Conservation (phyloP, 2,113 vertebrate genomes). For the Oenanthe oenanthe region DNA sequence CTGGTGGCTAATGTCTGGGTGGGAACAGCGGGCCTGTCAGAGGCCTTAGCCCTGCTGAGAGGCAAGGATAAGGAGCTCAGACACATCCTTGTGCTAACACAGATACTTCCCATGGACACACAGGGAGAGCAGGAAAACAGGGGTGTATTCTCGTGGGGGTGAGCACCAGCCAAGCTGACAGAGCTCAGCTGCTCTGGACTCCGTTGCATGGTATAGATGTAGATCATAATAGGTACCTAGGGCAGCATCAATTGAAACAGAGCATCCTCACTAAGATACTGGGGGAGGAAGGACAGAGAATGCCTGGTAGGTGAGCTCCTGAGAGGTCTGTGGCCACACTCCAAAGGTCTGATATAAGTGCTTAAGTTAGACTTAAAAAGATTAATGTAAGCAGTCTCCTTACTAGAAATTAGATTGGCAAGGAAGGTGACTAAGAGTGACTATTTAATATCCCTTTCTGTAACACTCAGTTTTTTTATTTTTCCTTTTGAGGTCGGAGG, state of each 20-base stretch:
- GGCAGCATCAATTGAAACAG: not conserved
- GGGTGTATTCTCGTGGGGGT: rapidly evolving
- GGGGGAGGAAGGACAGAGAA: not conserved
- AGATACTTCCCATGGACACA: not conserved
- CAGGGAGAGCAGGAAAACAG: not conserved
- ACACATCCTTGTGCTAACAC: not conserved
- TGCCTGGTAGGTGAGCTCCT: not conserved
- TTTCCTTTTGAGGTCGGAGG: not conserved
- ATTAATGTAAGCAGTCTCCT: not conserved
- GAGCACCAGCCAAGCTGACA: not conserved
- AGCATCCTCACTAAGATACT: not conserved
- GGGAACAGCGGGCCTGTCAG: not conserved
- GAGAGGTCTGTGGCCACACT: not conserved
- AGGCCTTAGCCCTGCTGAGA: not conserved
- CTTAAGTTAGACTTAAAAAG: not conserved
- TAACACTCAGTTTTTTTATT: not conserved
- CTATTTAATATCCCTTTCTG: not conserved
- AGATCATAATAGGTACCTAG: not conserved
- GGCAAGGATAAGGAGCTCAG: not conserved
- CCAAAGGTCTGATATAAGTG: not conserved
- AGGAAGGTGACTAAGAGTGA: not conserved
- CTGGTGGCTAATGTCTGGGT: not conserved
- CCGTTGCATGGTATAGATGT: not conserved
- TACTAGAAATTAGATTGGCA: not conserved
- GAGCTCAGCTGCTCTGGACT: not conserved